Evolutionary conservation across 2,113 vertebrate species (phyloP).

Genomic region (zebrafish (Danio rerio)): DNA sequence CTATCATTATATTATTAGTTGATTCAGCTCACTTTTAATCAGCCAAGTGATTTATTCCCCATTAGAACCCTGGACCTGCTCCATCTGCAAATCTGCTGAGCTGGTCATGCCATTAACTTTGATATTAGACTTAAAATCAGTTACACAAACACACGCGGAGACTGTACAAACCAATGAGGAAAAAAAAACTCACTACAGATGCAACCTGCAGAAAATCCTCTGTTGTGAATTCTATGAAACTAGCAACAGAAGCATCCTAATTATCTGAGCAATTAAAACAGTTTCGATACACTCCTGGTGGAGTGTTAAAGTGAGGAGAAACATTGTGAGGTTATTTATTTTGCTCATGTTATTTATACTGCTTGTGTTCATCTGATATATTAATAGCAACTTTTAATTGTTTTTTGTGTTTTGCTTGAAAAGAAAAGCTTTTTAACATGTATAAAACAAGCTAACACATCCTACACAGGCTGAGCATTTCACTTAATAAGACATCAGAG

Average conservation of each 20-base stretch:
- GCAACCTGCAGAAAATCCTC: conserved; percentile 6
- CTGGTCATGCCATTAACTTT: conserved; percentile 72
- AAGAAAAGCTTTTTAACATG: too few species aligned
- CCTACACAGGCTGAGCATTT: too few species aligned
- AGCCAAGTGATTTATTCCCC: conserved; percentile 74
- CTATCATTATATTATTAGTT: conserved; percentile 66
- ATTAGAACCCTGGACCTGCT: conserved; percentile 72
- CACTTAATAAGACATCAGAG: too few species aligned
- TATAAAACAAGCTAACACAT: too few species aligned
- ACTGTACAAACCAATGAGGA: not conserved
- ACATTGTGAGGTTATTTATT: not conserved
- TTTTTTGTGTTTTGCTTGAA: too few species aligned
- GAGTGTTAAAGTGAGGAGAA: not conserved
- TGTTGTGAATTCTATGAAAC: not conserved
- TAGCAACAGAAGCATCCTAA: not conserved
- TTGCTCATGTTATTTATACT: not conserved
- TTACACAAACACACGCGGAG: conserved; percentile 53
- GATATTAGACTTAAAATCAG: conserved; percentile 68
- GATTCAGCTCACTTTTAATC: conserved; percentile 74
- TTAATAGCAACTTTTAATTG: too few species aligned
- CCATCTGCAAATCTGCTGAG: conserved; percentile 76
- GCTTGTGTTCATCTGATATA: not conserved
- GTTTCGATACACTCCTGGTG: not conserved
- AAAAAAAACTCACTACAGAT: not conserved
- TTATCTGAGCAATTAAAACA: not conserved